A percentile compares a stretch with the other conserved stretches of the same genome.
These are phyloP conservation scores for Hippocampus zosterae DNA, from an alignment of 2,113 vertebrate species.

Conservation along the genomic window DNA sequence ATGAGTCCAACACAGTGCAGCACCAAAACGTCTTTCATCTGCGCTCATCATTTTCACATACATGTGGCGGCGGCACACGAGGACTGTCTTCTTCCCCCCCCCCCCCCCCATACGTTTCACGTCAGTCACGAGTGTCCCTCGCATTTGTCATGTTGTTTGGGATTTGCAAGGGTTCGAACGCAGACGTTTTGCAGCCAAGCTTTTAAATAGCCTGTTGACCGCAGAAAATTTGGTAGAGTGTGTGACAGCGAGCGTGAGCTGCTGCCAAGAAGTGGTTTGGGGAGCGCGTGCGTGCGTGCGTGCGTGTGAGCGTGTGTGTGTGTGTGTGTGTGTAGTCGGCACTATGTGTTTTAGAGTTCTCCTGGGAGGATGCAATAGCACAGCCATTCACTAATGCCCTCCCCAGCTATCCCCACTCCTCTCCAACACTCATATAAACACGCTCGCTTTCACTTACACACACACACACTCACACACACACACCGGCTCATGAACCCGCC, in stretches of 20 bases:
- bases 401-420: no score
- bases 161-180: slow-evolving; percentile 50
- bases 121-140: slow-evolving; percentile 41
- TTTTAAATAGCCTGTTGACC: slow-evolving; percentile 66
- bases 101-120: slow-evolving; percentile 18
- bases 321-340: no score
- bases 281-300: slow-evolving; percentile 5
- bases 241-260: slow-evolving; percentile 50
- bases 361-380: no score
- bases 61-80: slow-evolving; percentile 21
- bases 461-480: slow-evolving; percentile 17
- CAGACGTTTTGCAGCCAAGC: slow-evolving; percentile 53
- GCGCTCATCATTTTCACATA: no score
- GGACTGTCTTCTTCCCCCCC: slow-evolving; percentile 40
- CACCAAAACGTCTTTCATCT: no score
- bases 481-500: slow-evolving; percentile 46
- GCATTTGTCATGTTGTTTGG: slow-evolving; percentile 52
- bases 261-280: slow-evolving; percentile 59
- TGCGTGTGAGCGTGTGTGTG: slow-evolving; percentile 45
- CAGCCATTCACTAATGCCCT: no score
- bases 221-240: slow-evolving; percentile 65
- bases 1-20: no score
- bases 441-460: slow-evolving; percentile 6
- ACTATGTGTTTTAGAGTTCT: no score
- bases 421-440: neutral